Percentiles rank a stretch among this genome's conserved stretches.
These are phyloP conservation scores for Cheilosia soror DNA, from an alignment of 2,888 invertebrate species.

Conservation along the genomic window DNA sequence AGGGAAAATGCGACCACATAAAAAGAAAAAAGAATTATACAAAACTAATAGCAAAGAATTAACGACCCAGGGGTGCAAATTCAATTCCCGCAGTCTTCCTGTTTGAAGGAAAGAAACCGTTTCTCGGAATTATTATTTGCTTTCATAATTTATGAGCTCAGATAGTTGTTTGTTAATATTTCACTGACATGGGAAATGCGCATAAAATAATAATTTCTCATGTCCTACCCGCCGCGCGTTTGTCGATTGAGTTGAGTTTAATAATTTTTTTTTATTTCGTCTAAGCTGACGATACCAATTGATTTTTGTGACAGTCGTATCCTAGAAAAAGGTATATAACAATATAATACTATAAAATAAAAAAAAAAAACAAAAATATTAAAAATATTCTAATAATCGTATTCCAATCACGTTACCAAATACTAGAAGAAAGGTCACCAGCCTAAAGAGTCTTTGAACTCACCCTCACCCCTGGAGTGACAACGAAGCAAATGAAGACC, in stretches of 20 bases:
- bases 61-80: conserved; percentile 23
- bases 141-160: conserved; percentile 33
- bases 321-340: too few species aligned
- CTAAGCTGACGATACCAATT: background rate
- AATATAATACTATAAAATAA: too few species aligned
- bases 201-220: conserved; percentile 47
- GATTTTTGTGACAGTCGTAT: background rate
- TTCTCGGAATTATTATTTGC: conserved; percentile 32
- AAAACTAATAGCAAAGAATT: conserved; percentile 33
- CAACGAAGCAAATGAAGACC: too few species aligned
- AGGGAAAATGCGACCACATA: conserved; percentile 7
- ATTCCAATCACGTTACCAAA: too few species aligned
- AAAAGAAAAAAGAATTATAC: background rate
- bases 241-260: conserved; percentile 1
- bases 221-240: conserved; percentile 15
- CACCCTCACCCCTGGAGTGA: too few species aligned
- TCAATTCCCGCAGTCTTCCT: conserved; percentile 37
- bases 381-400: too few species aligned
- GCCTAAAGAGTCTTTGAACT: too few species aligned
- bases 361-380: too few species aligned
- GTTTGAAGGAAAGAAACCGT: background rate
- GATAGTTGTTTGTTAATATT: conserved; percentile 32
- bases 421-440: too few species aligned
- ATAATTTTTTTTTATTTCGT: background rate
- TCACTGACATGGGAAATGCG: conserved; percentile 50